phyloP scores from a whole-genome alignment of 2,888 invertebrate genomes.

The Xestia ashworthii region DNA sequence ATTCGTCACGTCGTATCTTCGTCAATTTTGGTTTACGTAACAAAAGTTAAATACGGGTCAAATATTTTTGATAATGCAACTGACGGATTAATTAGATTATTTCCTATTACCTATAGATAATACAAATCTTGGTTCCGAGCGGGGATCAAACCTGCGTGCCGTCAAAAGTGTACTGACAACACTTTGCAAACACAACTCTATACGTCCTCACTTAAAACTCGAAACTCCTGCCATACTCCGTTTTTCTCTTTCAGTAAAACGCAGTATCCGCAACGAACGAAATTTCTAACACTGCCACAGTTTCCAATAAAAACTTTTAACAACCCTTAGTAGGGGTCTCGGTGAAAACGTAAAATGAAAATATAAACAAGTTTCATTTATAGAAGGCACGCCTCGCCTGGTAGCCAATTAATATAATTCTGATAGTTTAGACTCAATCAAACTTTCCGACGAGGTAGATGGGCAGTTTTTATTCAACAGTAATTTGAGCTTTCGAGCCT shows the following conservation, averaged over 20 bases:
- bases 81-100: too few species aligned
- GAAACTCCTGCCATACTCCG: not conserved
- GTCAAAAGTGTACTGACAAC: too few species aligned
- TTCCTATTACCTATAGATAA: too few species aligned
- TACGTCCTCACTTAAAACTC: not conserved
- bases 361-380: constrained; percentile 70
- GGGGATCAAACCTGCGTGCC: too few species aligned
- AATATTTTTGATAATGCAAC: too few species aligned
- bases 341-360: constrained; percentile 63
- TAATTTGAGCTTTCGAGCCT: constrained; percentile 18
- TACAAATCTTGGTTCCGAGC: too few species aligned
- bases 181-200: too few species aligned
- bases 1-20: too few species aligned
- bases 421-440: constrained; percentile 79
- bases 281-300: constrained; percentile 22
- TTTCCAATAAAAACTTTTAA: constrained; percentile 47
- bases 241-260: not conserved
- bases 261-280: not conserved
- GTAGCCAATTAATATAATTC: constrained; percentile 75
- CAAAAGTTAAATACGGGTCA: too few species aligned
- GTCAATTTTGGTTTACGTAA: too few species aligned
- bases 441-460: constrained; percentile 73
- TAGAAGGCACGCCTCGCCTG: constrained; percentile 56
- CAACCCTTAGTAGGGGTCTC: constrained; percentile 47
- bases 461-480: constrained; percentile 66